Evolutionary conservation across 2,888 invertebrate genomes (phyloP), one percentile per base, ranked within the genome.

Genomic region (Rhodophaea formosa): DNA sequence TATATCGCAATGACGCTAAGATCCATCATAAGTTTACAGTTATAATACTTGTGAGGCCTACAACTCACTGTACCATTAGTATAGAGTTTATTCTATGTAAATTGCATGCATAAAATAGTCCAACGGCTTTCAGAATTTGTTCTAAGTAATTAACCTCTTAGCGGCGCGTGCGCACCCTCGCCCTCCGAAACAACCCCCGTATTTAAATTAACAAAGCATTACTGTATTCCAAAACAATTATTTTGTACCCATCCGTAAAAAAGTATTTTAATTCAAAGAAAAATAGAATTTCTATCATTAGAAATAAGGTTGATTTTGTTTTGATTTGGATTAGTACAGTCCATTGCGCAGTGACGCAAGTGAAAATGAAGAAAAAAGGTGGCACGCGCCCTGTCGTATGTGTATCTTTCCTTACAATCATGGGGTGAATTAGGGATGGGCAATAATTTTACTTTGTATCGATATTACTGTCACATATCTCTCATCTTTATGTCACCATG

Each of bases 171-270:
- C 88, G 86, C 86, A 78, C 83, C 83, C 80, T 75, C 78, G 64
- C 74, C 79, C 77, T 70, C 65, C 59, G 76, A 77, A 70, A 74
- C 67, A 72, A 71, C 81, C 86, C 79, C 76, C 73, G 71, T 87
- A 90, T 90, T 90, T 86, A 89, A 90, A 90, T 90, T 88, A 88
- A 89, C 89, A 89, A 87, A 88, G 84, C 89, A 89, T 88, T 89
- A 88, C 84, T 77, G 79, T 85, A 83, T 86, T 85, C 79, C 79
- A 71, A 79, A 80, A 80, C 81, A 84, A 87, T 86, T 86, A 86
- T 86, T 84, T 81, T 77, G 77, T 81, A 79, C 79, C 66, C 77
- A 64, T 69, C 66, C 63, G 63, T 63, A 53, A 59, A 73, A 77
- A 75, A 75, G 69, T 10, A 55, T 23, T 47, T 1, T 1, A 16